A percentile compares a stretch with the other conserved stretches of the same genome.
Conservation (phyloP, 2,888 invertebrate genomes). For the Dasysyrphus albostriatus region DNA sequence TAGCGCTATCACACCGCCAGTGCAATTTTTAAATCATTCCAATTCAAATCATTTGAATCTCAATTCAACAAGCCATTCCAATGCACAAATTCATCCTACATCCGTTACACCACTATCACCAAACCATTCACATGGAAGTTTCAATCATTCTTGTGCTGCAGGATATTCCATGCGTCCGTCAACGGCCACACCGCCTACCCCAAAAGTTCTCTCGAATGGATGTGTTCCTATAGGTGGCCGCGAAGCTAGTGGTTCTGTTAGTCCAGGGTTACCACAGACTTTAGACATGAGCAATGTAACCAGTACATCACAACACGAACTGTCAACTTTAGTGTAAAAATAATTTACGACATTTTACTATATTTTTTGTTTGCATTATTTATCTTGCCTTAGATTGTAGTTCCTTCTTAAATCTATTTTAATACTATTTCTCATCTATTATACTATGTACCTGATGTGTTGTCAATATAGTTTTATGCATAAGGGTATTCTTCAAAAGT, state of each 20-base stretch:
- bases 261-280: conserved; percentile 87
- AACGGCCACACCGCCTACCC: conserved; percentile 84
- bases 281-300: conserved; percentile 87
- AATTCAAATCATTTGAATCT: conserved; percentile 68
- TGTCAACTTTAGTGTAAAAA: conserved; percentile 88
- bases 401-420: background rate
- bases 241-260: conserved; percentile 86
- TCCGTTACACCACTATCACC: conserved; percentile 83
- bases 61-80: conserved; percentile 76
- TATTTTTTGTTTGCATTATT: conserved; percentile 21
- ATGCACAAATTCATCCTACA: conserved; percentile 80
- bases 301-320: conserved; percentile 88
- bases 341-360: conserved; percentile 40
- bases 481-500: conserved; percentile 62
- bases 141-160: conserved; percentile 81
- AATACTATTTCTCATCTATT: conserved; percentile 38
- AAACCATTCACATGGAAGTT: conserved; percentile 84
- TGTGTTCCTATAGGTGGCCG: conserved; percentile 77
- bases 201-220: conserved; percentile 79
- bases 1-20: conserved; percentile 71
- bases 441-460: conserved; percentile 77
- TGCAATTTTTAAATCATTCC: conserved; percentile 62
- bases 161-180: conserved; percentile 82
- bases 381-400: conserved; percentile 52
- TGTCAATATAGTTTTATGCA: conserved; percentile 69